These are phyloP conservation scores for Petrocephalus microphthalmus DNA, from an alignment of 2,113 vertebrate genomes.

Conservation along the genomic window DNA sequence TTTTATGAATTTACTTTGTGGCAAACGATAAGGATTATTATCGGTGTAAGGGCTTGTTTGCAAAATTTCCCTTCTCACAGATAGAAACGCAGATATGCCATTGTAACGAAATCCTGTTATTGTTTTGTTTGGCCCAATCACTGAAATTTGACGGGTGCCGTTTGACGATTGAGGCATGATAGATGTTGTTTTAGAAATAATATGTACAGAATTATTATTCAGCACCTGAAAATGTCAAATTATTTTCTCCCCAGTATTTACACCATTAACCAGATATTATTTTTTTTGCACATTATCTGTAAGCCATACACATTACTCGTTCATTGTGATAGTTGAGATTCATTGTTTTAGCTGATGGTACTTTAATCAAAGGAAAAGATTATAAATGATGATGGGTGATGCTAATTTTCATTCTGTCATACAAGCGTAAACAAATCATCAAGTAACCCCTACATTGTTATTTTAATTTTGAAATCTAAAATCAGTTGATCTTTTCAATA, in stretches of 20 bases:
- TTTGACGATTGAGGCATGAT: constrained; percentile 27
- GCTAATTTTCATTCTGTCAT: neutral
- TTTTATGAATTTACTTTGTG: constrained; percentile 31
- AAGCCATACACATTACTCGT: neutral
- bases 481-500: neutral
- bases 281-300: neutral
- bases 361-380: neutral
- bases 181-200: neutral
- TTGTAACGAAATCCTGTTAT: constrained; percentile 43
- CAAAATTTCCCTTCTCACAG: constrained; percentile 9
- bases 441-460: neutral
- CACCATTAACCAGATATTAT: neutral
- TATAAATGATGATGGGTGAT: neutral
- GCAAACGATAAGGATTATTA: constrained; percentile 33
- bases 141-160: constrained; percentile 26
- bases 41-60: constrained; percentile 23
- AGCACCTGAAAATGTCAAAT: neutral
- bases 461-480: neutral
- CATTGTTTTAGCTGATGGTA: neutral
- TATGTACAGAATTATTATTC: neutral
- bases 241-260: neutral
- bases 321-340: neutral
- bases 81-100: constrained; percentile 29
- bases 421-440: neutral
- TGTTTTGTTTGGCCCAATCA: constrained; percentile 37